Conservation (phyloP, 2,888 invertebrate species). For the Phytoseiulus persimilis region DNA sequence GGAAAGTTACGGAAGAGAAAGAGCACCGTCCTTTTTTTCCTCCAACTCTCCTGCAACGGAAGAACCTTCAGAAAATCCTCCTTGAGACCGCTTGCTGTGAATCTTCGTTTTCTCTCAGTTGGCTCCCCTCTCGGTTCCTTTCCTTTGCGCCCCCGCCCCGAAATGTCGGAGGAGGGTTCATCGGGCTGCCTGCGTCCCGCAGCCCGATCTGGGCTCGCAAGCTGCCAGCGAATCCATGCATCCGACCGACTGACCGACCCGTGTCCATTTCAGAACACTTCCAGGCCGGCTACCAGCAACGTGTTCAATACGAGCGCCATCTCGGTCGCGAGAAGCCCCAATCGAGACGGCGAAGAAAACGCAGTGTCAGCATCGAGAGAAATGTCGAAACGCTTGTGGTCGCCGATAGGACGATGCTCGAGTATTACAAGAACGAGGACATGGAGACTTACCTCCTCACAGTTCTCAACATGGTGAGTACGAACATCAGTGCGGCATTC, state of each 20-base stretch:
- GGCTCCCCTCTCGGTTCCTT: neutral
- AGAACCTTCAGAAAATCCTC: neutral
- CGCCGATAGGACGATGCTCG: slow-evolving; percentile 76
- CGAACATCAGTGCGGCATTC: too few species aligned
- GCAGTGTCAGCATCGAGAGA: slow-evolving; percentile 51
- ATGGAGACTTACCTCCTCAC: slow-evolving; percentile 77
- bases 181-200: too few species aligned
- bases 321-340: slow-evolving; percentile 40
- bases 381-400: slow-evolving; percentile 75
- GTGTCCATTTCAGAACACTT: slow-evolving; percentile 41
- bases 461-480: slow-evolving; percentile 79
- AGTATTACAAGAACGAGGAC: slow-evolving; percentile 70
- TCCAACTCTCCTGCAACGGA: neutral
- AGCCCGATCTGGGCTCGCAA: too few species aligned
- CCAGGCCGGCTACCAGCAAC: slow-evolving; percentile 39
- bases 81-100: neutral
- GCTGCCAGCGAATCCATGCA: too few species aligned
- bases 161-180: too few species aligned
- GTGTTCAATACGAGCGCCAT: slow-evolving; percentile 27
- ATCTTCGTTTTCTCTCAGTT: neutral
- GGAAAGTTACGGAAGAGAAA: neutral
- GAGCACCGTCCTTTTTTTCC: neutral
- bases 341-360: slow-evolving; percentile 46
- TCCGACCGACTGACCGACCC: neutral
- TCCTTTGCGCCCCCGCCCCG: neutral